phyloP scores from a whole-genome alignment of 2,113 vertebrate species.

The Rhynchopsitta pachyrhyncha region DNA sequence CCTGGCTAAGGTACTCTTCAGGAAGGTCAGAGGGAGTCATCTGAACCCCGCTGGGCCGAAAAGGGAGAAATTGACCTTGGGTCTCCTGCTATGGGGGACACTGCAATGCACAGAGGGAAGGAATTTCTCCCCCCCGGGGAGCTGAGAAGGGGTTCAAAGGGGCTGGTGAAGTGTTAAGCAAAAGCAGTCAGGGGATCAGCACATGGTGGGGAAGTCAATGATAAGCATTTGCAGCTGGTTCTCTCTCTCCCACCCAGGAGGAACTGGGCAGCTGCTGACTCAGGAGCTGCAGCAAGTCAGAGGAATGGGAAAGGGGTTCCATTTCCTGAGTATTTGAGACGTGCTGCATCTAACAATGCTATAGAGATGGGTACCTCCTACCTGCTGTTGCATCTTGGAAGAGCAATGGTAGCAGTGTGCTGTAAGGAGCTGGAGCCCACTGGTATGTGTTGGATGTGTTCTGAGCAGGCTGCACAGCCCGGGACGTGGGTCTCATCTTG shows the following conservation, averaged over 20 bases:
- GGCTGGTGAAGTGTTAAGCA: not conserved
- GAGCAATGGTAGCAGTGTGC: not conserved
- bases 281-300: not conserved
- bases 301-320: not conserved
- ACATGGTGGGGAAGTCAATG: not conserved
- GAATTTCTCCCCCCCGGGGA: not conserved
- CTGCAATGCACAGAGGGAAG: not conserved
- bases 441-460: not conserved
- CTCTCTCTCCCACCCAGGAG: not conserved
- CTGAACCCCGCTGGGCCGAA: not conserved
- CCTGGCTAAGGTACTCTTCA: not conserved
- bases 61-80: not conserved
- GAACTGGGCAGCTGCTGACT: conserved; percentile 13
- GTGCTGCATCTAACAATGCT: not conserved
- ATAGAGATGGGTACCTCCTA: not conserved
- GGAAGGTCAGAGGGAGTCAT: not conserved
- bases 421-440: not conserved
- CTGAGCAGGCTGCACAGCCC: not conserved
- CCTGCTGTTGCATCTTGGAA: not conserved
- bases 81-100: not conserved
- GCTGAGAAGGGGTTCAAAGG: not conserved
- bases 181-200: not conserved
- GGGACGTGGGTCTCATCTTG: not conserved
- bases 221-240: conserved; percentile 36
- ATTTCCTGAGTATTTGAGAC: not conserved